phyloP scores from a whole-genome alignment of 2,888 invertebrate species.

The Phyto melanocephala region DNA sequence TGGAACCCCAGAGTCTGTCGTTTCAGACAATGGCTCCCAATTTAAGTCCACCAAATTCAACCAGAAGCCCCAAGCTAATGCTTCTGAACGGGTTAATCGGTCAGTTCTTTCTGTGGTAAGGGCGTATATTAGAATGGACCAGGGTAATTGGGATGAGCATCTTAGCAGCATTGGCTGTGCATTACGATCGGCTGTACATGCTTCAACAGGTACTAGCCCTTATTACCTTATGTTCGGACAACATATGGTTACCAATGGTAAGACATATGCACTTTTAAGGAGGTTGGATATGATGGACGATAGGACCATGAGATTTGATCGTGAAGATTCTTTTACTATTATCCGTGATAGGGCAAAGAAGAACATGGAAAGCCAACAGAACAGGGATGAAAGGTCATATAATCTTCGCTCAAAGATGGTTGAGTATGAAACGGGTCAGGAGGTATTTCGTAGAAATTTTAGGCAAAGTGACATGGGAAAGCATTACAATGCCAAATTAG shows the following conservation, averaged over 20 bases:
- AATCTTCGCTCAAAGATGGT: constrained; percentile 18
- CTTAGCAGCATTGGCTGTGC: constrained; percentile 29
- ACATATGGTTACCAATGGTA: constrained; percentile 49
- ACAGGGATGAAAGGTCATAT: not conserved
- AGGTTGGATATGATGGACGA: not conserved
- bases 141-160: no score
- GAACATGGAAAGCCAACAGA: not conserved
- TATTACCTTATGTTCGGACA: constrained; percentile 62
- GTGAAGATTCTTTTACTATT: not conserved
- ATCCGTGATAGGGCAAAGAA: not conserved
- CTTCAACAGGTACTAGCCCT: constrained; percentile 22
- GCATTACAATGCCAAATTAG: constrained; percentile 2
- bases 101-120: constrained; percentile 52
- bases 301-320: not conserved
- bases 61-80: constrained; percentile 56
- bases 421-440: not conserved
- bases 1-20: constrained; percentile 66
- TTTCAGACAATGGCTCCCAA: constrained; percentile 69
- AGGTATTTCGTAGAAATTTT: no score
- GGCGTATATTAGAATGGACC: constrained; percentile 41
- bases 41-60: constrained; percentile 61
- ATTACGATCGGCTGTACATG: constrained; percentile 25
- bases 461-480: not conserved
- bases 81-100: constrained; percentile 53
- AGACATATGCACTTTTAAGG: constrained; percentile 12